Percentiles rank a stretch among this genome's conserved stretches.
phyloP scores from a whole-genome alignment of 2,888 invertebrate species.

The Marasmarcha lunaedactyla region DNA sequence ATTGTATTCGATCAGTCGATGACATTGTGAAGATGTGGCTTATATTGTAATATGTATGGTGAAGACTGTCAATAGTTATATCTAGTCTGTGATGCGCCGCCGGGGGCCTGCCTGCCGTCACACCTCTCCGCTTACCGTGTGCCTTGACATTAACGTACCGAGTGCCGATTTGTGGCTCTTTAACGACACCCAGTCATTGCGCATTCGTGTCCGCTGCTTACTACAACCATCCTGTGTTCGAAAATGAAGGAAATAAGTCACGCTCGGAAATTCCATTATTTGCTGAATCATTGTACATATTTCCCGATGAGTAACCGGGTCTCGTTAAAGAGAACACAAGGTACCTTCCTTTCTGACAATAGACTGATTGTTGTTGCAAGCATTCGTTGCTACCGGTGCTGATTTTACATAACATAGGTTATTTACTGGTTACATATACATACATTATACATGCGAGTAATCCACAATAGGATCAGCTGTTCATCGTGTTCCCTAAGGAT shows the following conservation, averaged over 20 bases:
- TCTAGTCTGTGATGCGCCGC: slow-evolving; percentile 69
- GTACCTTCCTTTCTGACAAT: slow-evolving; percentile 67
- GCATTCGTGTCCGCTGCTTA: slow-evolving; percentile 10
- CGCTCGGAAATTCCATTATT: too few relatives aligned
- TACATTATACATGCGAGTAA: slow-evolving; percentile 58
- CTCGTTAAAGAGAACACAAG: slow-evolving; percentile 39
- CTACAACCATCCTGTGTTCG: not conserved
- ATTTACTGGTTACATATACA: slow-evolving; percentile 67
- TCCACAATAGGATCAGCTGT: slow-evolving; percentile 36
- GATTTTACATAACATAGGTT: slow-evolving; percentile 64
- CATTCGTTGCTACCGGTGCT: slow-evolving; percentile 69
- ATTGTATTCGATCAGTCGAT: slow-evolving; percentile 29
- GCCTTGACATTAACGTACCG: slow-evolving; percentile 62
- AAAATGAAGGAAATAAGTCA: not conserved
- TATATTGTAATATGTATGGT: slow-evolving; percentile 32
- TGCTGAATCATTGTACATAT: not conserved
- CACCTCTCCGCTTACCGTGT: slow-evolving; percentile 67
- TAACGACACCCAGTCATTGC: slow-evolving; percentile 30
- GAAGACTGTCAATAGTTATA: slow-evolving; percentile 64
- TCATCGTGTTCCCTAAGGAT: slow-evolving; percentile 29
- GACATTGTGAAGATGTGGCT: slow-evolving; percentile 44
- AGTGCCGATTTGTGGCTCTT: slow-evolving; percentile 35
- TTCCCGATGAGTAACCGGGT: slow-evolving; percentile 32
- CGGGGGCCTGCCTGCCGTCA: slow-evolving; percentile 63
- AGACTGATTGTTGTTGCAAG: slow-evolving; percentile 67